Conservation (phyloP, 2,113 vertebrate species). For the Chaetorhynchus papuensis region DNA sequence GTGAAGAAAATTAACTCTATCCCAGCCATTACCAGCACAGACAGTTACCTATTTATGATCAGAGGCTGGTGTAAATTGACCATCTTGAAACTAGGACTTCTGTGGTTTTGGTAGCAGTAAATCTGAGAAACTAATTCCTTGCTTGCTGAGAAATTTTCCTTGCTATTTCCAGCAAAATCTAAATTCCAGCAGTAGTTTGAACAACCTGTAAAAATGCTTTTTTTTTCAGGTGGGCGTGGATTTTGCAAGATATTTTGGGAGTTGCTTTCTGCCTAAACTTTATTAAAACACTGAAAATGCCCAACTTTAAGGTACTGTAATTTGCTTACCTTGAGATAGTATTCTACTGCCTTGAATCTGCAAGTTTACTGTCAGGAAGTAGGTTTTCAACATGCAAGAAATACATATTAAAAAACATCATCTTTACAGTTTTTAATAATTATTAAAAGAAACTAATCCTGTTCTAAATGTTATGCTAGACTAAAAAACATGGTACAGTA, state of each 20-base stretch:
- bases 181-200: neutral
- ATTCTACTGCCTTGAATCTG: neutral
- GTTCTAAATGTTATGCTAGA: neutral
- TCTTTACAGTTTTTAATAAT: neutral
- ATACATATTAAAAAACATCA: neutral
- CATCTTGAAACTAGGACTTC: neutral
- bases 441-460: neutral
- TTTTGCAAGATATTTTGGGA: constrained; percentile 92
- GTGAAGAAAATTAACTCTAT: neutral
- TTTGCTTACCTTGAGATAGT: neutral
- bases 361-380: neutral
- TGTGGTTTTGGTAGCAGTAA: neutral
- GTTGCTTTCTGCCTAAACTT: constrained; percentile 95
- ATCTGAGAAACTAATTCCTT: neutral
- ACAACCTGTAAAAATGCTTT: neutral
- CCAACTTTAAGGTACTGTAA: constrained; percentile 90
- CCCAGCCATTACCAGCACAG: neutral
- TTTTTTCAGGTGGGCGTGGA: constrained; percentile 92
- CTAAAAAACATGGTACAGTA: neutral
- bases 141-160: neutral
- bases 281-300: constrained; percentile 90
- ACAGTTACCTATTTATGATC: neutral
- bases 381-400: neutral
- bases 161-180: neutral
- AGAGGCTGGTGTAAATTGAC: neutral